These are phyloP conservation scores for Polietes domitor DNA, from an alignment of 2,888 invertebrate species.

Conservation along the genomic window DNA sequence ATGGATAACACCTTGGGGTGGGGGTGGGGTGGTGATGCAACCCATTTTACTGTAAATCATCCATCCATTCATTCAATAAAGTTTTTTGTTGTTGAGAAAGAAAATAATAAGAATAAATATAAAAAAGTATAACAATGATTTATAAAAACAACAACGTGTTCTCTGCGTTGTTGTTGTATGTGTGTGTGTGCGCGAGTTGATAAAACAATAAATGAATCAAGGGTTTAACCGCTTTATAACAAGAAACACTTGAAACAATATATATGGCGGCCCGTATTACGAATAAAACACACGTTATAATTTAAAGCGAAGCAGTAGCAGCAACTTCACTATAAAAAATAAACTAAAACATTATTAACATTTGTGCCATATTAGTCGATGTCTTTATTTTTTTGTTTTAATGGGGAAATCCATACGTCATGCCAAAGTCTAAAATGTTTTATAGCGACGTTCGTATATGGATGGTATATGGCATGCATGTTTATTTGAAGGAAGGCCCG, in stretches of 20 bases:
- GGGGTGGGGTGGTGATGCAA: no score
- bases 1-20: not conserved
- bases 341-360: conserved; percentile 4
- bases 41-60: not conserved
- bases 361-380: conserved; percentile 36
- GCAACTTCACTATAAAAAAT: conserved; percentile 23
- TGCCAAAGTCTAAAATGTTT: conserved; percentile 31
- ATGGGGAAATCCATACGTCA: conserved; percentile 63
- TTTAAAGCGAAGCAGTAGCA: not conserved
- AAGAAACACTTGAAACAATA: conserved; percentile 10
- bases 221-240: conserved; percentile 47
- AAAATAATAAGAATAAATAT: not conserved
- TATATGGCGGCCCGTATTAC: conserved; percentile 12
- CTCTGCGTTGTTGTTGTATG: no score
- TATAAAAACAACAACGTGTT: not conserved
- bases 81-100: not conserved
- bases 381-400: conserved; percentile 45
- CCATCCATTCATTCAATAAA: conserved; percentile 1
- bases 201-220: conserved; percentile 52
- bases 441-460: no score
- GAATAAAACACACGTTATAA: conserved; percentile 11
- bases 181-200: not conserved
- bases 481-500: conserved; percentile 2
- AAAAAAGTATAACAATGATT: conserved; percentile 5
- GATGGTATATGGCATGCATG: not conserved